Base-by-base conservation (phyloP, 2,113 vertebrate genomes). In the Peromyscus leucopus region DNA sequence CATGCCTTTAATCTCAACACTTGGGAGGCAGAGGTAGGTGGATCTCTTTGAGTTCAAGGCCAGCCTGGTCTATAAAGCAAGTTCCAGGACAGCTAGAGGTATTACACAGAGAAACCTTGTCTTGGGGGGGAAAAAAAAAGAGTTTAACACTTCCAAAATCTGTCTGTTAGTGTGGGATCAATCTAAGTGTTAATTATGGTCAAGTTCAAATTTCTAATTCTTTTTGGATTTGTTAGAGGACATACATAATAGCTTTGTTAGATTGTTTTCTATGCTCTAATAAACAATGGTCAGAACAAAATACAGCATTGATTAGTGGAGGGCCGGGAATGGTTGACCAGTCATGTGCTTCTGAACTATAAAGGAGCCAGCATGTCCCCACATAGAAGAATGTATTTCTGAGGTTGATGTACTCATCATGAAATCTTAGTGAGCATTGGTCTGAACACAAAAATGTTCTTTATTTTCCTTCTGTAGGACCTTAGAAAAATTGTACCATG, bases 401-500 rank as follows among this genome's bases (percentile, higher is more conserved):
- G 24, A 28, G 39, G 76, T 67, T 33, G 33, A 55, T 3, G 31
- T 24, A 65, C 83, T 93, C 42, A 2, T 22, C 26, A 6, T 83
- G 82, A 65, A 61, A 65, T 63, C n/a, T 46, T 91, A 0, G n/a
- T 65, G 72, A 69, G 22, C 46, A 36, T 12, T 36, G 88, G 79
- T 91, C 83, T 59, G 39, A 42, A 94, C 91, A 94, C 72, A 95
- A 19, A 63, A 3, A 93, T 93, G 71, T 61, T 69, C 75, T 98
- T 92, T 90, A 2, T 96, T 95, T 76, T 96, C 95, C 9, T 85
- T 96, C 82, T 97, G 1, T 8, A 99, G 98, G 96, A 90, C 65
- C 96, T 26, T 67, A 51, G 97, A 97, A 98, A 67, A 97, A 80
- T 78, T 94, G 96, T 98, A 99, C 98, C 97, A 99, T 99, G 99